Conservation (phyloP, 2,797 vertebrate species). For the Sandelia bainsii region DNA sequence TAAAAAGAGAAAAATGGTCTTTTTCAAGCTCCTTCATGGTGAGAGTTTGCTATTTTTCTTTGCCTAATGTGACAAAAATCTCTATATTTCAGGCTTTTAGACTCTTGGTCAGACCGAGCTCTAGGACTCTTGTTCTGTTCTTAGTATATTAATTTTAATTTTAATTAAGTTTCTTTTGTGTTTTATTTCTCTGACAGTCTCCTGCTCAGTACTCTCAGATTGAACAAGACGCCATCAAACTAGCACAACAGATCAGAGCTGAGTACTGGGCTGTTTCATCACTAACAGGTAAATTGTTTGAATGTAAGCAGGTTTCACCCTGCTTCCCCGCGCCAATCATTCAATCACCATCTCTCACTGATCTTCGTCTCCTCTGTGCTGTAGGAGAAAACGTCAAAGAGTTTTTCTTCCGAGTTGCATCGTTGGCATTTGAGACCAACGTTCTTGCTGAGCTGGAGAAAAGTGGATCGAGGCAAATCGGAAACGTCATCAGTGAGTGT, state of each 20-base stretch:
- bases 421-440: conserved; percentile 92
- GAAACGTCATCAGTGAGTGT: conserved; percentile 95
- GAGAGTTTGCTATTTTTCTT: no score
- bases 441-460: conserved; percentile 95
- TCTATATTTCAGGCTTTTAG: no score
- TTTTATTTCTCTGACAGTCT: conserved; percentile 79
- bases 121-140: no score
- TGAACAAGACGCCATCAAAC: conserved; percentile 91
- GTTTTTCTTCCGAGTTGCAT: conserved; percentile 96
- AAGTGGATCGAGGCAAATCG: conserved; percentile 88
- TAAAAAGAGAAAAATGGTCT: no score
- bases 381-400: conserved; percentile 95
- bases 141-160: no score
- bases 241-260: conserved; percentile 92
- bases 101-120: no score
- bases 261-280: conserved; percentile 96
- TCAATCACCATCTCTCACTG: neutral
- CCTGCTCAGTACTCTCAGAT: conserved; percentile 90
- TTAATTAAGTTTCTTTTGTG: no score
- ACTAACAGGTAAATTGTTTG: conserved; percentile 86
- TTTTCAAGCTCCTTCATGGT: no score
- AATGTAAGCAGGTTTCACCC: neutral
- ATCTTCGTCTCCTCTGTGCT: neutral
- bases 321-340: neutral
- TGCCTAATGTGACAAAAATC: no score